A percentile compares a stretch with the other conserved stretches of the same genome.
Evolutionary conservation across 2,113 vertebrate species (phyloP).

Genomic region (Dasyornis broadbenti): DNA sequence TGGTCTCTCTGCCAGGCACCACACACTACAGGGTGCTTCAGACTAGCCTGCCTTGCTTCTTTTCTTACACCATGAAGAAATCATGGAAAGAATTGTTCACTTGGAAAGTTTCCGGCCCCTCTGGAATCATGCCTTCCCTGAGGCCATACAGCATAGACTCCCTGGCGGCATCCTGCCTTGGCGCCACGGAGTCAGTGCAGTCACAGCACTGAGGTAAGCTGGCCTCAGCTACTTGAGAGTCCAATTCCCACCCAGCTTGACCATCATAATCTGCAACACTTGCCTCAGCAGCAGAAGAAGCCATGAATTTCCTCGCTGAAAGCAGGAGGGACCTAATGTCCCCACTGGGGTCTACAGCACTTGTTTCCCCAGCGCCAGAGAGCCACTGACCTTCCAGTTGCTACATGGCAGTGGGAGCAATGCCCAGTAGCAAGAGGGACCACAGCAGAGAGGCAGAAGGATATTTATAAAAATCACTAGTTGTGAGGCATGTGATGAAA

Average conservation of each 20-base stretch:
- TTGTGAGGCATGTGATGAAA: neutral
- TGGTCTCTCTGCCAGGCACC: neutral
- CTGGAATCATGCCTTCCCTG: neutral
- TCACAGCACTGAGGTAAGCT: neutral
- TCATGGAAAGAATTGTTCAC: fast-evolving
- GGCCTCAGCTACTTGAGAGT: neutral
- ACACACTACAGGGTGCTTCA: neutral
- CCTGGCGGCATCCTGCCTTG: fast-evolving
- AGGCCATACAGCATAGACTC: neutral
- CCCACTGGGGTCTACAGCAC: neutral
- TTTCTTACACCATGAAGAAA: neutral
- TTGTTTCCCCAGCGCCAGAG: fast-evolving
- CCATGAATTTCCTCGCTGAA: neutral
- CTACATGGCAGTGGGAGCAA: neutral
- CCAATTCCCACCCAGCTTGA: neutral
- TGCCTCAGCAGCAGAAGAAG: neutral
- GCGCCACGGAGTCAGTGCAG: neutral
- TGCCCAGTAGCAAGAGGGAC: neutral
- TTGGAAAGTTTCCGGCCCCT: neutral
- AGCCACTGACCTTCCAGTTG: neutral
- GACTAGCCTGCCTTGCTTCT: neutral
- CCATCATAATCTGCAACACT: fast-evolving
- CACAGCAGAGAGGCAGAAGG: neutral
- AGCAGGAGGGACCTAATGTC: neutral
- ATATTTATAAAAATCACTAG: neutral